Evolutionary conservation across 2,797 vertebrate genomes (phyloP), one percentile per base, ranked within the genome.

Genomic region (Hippoglossus hippoglossus): DNA sequence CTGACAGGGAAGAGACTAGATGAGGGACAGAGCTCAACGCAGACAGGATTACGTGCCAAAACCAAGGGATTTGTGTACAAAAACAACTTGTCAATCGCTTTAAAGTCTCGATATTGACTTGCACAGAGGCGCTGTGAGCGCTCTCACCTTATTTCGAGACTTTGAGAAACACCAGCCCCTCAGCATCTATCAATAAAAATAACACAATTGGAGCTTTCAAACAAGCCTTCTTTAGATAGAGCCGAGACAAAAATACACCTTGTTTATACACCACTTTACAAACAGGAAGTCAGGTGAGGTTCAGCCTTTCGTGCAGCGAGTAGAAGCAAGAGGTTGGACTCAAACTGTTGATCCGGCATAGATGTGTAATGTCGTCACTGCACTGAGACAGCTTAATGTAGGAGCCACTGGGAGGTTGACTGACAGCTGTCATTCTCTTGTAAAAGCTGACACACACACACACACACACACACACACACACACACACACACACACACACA

Each of bases 41-140:
- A 85, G 84, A 85, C 80, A 77, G 80, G 87, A 89, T 90, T 85
- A 80, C 67, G 73, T 21, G 71, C 71, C 73, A 76, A 87, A 87
- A 89, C 82, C 70, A 64, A 87, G 65, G 79, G 90, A 89, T 92
- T 84, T 87, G 77, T 82, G 79, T 67, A 73, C 71, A 85, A 88
- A 88, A 90, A 89, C 80, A 89, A 88, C 85, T 66, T 84, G 84
- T 91, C 87, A 87, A 84, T 90, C 56, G 63, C 86, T 86, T 82
- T 89, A 81, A 89, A 90, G 88, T 86, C 75, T 46, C 68, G 49
- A 75, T 85, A 89, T 85, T 88, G 85, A 88, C 87, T 89, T 81
- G 81, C 77, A 74, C 70, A 71, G 73, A 76, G 56, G 73, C 80
- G 68, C 61, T 31, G 62, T 72, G 54, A 79, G 72, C 5, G 56